Conservation (phyloP, 2,797 vertebrate species). For the Hippopotamyrus pictus region DNA sequence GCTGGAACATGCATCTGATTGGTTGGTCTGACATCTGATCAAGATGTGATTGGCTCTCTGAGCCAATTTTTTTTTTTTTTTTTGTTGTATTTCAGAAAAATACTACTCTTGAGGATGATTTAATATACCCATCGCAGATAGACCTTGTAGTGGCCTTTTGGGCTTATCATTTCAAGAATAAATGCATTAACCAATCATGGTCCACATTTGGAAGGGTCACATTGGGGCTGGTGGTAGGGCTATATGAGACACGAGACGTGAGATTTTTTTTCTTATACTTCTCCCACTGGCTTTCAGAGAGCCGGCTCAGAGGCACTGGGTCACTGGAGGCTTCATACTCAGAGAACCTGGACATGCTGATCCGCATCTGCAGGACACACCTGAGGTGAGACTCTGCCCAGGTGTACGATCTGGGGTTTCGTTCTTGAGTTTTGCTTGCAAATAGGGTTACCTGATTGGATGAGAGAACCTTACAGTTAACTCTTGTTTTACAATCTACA, state of each 20-base stretch:
- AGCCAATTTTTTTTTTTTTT: neutral
- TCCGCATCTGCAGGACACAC: conserved; percentile 80
- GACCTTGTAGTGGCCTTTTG: neutral
- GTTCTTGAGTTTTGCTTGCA: neutral
- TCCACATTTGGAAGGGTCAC: neutral
- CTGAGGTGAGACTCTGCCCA: conserved; percentile 64
- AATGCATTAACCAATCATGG: neutral
- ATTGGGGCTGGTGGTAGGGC: neutral
- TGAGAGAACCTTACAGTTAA: neutral
- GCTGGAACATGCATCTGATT: neutral
- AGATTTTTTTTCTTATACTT: neutral
- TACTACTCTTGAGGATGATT: neutral
- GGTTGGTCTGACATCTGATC: neutral
- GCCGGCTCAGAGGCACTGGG: conserved; percentile 63
- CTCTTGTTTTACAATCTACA: neutral
- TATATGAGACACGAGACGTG: neutral
- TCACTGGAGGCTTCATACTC: conserved; percentile 31
- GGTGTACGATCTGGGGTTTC: neutral
- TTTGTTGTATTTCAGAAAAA: neutral
- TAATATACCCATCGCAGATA: neutral
- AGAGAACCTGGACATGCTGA: conserved; percentile 73
- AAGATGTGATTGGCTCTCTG: neutral
- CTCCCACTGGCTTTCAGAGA: conserved; percentile 62
- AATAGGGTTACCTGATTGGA: neutral
- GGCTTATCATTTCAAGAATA: neutral